A percentile compares a stretch with the other conserved stretches of the same genome.
Evolutionary conservation across 2,113 vertebrate genomes (phyloP).

Genomic region (Anarrhichthys ocellatus): DNA sequence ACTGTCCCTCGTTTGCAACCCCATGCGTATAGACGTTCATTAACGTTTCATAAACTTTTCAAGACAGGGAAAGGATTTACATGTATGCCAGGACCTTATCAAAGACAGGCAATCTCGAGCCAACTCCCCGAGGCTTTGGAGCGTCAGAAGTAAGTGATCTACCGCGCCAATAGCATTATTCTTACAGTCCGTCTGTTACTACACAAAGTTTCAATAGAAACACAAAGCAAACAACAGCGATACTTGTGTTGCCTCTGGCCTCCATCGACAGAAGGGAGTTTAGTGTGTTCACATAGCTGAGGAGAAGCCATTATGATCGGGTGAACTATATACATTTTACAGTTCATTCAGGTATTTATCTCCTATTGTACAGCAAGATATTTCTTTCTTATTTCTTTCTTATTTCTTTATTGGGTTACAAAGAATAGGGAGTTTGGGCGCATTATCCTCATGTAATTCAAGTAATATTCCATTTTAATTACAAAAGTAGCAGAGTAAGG

Average conservation of each 20-base stretch:
- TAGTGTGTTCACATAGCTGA: background rate
- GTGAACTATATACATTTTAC: background rate
- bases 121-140: conserved; percentile 89
- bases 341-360: background rate
- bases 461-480: background rate
- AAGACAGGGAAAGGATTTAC: conserved; percentile 71
- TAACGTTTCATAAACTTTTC: conserved; percentile 25
- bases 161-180: conserved; percentile 87
- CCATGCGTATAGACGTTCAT: background rate
- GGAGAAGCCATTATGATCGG: conserved; percentile 1
- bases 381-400: too few species aligned
- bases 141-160: conserved; percentile 88
- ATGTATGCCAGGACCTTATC: conserved; percentile 94
- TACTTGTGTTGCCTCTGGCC: conserved; percentile 49
- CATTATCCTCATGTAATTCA: background rate
- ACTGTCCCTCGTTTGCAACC: accelerated
- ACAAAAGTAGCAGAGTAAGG: background rate
- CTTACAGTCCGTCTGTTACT: conserved; percentile 82
- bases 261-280: conserved; percentile 12
- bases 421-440: background rate
- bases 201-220: conserved; percentile 84
- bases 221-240: conserved; percentile 69
- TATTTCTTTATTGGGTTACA: background rate
- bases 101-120: conserved; percentile 90
- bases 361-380: background rate